These are phyloP conservation scores for Holothuria scabra DNA, from an alignment of 53 echinoderm and acorn worm genomes.

Conservation along the genomic window DNA sequence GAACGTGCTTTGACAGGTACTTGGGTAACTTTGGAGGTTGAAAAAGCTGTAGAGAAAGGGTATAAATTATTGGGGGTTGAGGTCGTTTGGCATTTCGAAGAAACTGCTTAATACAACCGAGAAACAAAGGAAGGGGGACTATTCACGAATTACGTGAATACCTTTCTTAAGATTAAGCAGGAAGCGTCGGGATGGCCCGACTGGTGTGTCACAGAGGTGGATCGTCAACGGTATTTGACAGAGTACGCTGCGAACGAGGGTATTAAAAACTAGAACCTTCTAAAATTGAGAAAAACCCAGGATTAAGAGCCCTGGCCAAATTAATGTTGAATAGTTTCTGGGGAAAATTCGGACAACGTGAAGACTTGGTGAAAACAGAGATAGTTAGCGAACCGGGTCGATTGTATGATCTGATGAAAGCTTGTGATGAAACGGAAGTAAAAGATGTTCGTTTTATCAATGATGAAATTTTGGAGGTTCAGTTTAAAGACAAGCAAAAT, in stretches of 20 bases:
- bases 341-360: conserved; percentile 54
- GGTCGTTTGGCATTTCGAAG: conserved; percentile 71
- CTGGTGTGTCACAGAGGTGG: no score
- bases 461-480: conserved; percentile 37
- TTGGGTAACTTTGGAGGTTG: conserved; percentile 62
- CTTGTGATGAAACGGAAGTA: conserved; percentile 45
- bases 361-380: conserved; percentile 18
- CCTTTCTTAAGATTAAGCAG: conserved; percentile 72
- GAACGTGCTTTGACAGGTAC: conserved; percentile 41
- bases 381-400: neutral
- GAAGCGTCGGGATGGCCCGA: conserved; percentile 72
- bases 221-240: no score
- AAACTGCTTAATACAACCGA: conserved; percentile 7
- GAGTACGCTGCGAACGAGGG: conserved; percentile 59
- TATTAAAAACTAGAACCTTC: conserved; percentile 45
- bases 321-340: conserved; percentile 69
- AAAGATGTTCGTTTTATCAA: conserved; percentile 50
- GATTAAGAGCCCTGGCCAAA: conserved; percentile 66
- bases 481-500: conserved; percentile 22
- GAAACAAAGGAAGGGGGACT: conserved; percentile 34
- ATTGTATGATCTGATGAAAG: conserved; percentile 6
- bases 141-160: conserved; percentile 67
- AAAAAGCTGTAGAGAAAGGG: conserved; percentile 56
- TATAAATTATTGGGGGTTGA: conserved; percentile 50
- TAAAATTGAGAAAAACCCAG: conserved; percentile 69